These are phyloP conservation scores for Philotrypesis tridentata DNA, from an alignment of 1,140 invertebrate genomes.

Conservation along the genomic window DNA sequence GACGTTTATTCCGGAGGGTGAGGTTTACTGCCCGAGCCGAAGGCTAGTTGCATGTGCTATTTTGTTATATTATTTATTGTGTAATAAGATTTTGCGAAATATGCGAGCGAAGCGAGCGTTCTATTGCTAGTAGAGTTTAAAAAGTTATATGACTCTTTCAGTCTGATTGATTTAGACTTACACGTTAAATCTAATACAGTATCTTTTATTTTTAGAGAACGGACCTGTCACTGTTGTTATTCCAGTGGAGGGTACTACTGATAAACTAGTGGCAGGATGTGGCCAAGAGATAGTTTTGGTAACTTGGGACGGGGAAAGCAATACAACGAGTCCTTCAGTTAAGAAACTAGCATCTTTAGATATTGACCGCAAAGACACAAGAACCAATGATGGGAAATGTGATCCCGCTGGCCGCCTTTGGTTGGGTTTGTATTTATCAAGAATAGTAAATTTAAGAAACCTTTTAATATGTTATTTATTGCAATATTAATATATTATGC, in stretches of 20 bases:
- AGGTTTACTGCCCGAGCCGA: no score
- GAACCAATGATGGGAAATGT: slow-evolving; percentile 92
- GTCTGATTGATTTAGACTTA: no score
- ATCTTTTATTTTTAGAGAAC: slow-evolving; percentile 63
- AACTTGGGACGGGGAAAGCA: slow-evolving; percentile 79
- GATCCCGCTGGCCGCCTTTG: slow-evolving; percentile 86
- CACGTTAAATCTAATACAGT: no score
- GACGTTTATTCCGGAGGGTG: no score
- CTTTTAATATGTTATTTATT: slow-evolving; percentile 11
- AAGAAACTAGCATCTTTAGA: slow-evolving; percentile 78
- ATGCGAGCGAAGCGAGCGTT: no score
- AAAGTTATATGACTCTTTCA: no score
- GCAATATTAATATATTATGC: no score
- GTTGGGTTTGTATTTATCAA: slow-evolving; percentile 76
- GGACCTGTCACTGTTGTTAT: slow-evolving; percentile 78
- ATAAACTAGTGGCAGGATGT: slow-evolving; percentile 80
- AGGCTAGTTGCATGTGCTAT: no score
- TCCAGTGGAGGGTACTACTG: slow-evolving; percentile 77
- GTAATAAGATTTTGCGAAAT: no score
- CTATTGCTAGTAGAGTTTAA: no score
- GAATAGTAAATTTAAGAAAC: not conserved
- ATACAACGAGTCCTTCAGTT: slow-evolving; percentile 71
- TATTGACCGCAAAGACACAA: slow-evolving; percentile 74
- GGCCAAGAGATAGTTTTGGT: slow-evolving; percentile 78
- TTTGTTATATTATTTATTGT: no score